Percentiles rank a stretch among this genome's conserved stretches.
These are phyloP conservation scores for Epinotia bilunana DNA, from an alignment of 2,888 invertebrate genomes.

Conservation along the genomic window DNA sequence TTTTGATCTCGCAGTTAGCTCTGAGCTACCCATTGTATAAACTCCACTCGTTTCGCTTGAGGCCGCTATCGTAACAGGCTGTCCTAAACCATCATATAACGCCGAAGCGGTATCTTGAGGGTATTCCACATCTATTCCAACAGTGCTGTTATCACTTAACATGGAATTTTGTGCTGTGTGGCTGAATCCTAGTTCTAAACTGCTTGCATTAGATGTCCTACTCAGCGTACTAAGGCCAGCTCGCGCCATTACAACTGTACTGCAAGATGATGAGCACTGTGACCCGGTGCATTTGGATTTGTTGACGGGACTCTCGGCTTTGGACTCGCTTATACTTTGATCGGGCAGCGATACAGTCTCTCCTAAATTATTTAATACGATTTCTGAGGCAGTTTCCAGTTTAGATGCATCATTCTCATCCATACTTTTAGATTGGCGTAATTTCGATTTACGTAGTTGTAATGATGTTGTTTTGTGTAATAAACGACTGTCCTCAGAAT, in stretches of 20 bases:
- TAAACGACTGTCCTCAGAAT: constrained; percentile 65
- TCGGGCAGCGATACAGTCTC: constrained; percentile 73
- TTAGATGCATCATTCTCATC: constrained; percentile 62
- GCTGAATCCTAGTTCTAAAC: constrained; percentile 92
- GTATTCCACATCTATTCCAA: constrained; percentile 87
- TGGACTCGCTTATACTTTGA: constrained; percentile 76
- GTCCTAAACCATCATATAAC: constrained; percentile 81
- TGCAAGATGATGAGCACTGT: constrained; percentile 94
- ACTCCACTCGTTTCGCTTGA: constrained; percentile 94
- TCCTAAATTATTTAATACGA: constrained; percentile 60
- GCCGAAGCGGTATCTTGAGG: constrained; percentile 84
- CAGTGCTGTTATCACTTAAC: constrained; percentile 88
- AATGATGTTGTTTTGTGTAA: constrained; percentile 72
- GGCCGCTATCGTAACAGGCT: constrained; percentile 85
- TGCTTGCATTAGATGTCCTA: constrained; percentile 90
- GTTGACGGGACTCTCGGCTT: constrained; percentile 83
- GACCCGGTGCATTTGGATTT: constrained; percentile 88
- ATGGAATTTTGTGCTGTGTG: constrained; percentile 95
- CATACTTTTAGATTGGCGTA: constrained; percentile 64
- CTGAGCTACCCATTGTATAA: constrained; percentile 90
- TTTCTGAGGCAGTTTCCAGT: constrained; percentile 62
- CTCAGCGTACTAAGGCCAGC: constrained; percentile 82
- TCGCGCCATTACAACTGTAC: constrained; percentile 91
- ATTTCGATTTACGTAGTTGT: constrained; percentile 70
- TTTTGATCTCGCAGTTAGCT: constrained; percentile 85